Conservation (phyloP, 2,888 invertebrate species). For the Marasmarcha lunaedactyla region DNA sequence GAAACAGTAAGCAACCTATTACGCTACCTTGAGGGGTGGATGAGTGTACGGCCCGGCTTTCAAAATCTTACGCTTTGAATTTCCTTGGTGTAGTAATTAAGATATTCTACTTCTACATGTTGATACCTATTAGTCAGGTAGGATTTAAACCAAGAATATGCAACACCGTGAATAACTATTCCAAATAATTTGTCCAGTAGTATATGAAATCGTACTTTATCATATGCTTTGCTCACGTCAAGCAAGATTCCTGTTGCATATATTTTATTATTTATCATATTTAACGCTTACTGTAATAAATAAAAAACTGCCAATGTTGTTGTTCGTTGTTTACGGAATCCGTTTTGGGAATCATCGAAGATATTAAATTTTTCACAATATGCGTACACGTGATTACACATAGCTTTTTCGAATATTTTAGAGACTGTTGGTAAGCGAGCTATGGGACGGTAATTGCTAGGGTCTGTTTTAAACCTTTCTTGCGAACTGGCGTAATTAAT, state of each 20-base stretch:
- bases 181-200: constrained; percentile 9
- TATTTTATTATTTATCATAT: not conserved
- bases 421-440: not conserved
- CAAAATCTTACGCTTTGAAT: constrained; percentile 1
- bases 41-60: not conserved
- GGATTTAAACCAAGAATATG: constrained; percentile 9
- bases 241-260: constrained; percentile 9
- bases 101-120: constrained; percentile 8
- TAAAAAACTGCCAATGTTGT: constrained; percentile 4
- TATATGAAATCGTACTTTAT: constrained; percentile 8
- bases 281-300: not conserved
- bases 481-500: not conserved
- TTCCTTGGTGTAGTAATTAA: constrained; percentile 2
- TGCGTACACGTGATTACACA: not conserved
- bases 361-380: constrained; percentile 5
- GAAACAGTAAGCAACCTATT: constrained; percentile 3
- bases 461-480: not conserved
- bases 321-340: constrained; percentile 5
- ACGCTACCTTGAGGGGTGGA: constrained; percentile 9
- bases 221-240: constrained; percentile 13
- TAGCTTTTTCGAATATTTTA: constrained; percentile 1
- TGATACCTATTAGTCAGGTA: constrained; percentile 8
- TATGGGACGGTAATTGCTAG: not conserved
- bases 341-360: constrained; percentile 4
- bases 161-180: constrained; percentile 7